Conservation (phyloP, 2,113 vertebrate species). For the Gallinago media region DNA sequence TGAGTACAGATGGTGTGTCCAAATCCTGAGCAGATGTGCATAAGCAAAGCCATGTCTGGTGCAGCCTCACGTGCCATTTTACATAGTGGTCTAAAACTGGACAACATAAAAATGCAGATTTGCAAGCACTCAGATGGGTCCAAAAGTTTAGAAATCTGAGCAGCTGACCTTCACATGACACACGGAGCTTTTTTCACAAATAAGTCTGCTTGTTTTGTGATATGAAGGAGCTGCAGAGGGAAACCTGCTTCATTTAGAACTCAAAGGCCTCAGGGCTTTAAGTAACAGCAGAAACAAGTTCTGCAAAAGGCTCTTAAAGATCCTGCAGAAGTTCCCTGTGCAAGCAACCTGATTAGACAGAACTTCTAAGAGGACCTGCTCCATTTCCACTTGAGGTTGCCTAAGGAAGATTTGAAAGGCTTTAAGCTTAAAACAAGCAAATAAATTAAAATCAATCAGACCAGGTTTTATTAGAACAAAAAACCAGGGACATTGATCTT, state of each 20-base stretch:
- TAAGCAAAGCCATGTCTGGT: not conserved
- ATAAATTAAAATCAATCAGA: not conserved
- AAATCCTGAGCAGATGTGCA: rapidly evolving
- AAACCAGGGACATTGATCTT: not conserved
- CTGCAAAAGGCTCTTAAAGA: not conserved
- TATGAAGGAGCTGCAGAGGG: not conserved
- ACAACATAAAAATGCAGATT: not conserved
- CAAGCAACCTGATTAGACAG: not conserved
- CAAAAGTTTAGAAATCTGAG: not conserved
- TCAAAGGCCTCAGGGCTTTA: not conserved
- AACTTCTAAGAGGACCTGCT: not conserved
- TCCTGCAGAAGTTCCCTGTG: not conserved
- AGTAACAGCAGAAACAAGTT: not conserved
- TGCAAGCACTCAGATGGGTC: not conserved
- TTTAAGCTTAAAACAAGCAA: not conserved
- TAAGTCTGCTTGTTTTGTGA: not conserved
- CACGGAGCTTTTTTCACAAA: rapidly evolving
- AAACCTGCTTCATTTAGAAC: not conserved
- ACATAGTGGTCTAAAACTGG: not conserved
- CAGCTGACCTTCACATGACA: not conserved
- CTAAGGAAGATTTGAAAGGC: not conserved
- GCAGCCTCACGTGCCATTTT: not conserved
- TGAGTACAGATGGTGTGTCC: not conserved
- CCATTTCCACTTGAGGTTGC: not conserved
- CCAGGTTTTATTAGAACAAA: not conserved